phyloP scores from a whole-genome alignment of 2,888 invertebrate species.

The Eumacrocentrus americanus region DNA sequence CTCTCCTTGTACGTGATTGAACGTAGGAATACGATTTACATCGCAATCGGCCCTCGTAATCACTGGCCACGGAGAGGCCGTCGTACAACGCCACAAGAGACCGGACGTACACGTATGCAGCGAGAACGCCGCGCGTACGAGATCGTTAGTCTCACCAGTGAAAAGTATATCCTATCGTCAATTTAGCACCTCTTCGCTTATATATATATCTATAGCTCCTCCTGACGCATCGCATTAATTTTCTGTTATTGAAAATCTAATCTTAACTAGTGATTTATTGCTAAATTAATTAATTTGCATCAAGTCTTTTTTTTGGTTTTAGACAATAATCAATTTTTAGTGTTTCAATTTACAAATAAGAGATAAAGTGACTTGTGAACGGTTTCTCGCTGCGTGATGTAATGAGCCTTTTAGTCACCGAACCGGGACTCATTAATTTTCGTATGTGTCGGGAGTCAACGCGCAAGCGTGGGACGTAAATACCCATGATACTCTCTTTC shows the following conservation, averaged over 20 bases:
- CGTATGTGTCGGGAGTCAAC: constrained; percentile 29
- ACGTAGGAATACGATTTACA: constrained; percentile 56
- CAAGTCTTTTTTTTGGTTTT: background rate
- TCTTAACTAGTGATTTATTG: constrained; percentile 5
- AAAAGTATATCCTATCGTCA: constrained; percentile 32
- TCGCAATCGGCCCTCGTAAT: constrained; percentile 56
- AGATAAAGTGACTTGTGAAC: background rate
- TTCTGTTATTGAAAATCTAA: constrained; percentile 14
- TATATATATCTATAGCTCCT: constrained; percentile 13
- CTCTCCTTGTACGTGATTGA: constrained; percentile 52
- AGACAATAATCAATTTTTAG: background rate
- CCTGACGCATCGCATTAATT: constrained; percentile 14
- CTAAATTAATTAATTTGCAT: constrained; percentile 3
- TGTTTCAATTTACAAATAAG: background rate
- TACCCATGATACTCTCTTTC: constrained; percentile 14
- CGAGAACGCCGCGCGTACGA: constrained; percentile 39
- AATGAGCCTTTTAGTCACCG: constrained; percentile 22
- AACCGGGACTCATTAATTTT: constrained; percentile 29
- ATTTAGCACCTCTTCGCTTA: constrained; percentile 37
- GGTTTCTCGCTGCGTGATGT: constrained; percentile 20
- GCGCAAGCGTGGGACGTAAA: constrained; percentile 36
- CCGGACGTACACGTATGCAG: constrained; percentile 28
- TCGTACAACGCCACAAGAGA: constrained; percentile 32
- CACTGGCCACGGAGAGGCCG: constrained; percentile 43
- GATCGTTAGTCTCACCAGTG: constrained; percentile 49